Evolutionary conservation across 2,888 invertebrate species (phyloP).

Genomic region (Sepiola atlantica): DNA sequence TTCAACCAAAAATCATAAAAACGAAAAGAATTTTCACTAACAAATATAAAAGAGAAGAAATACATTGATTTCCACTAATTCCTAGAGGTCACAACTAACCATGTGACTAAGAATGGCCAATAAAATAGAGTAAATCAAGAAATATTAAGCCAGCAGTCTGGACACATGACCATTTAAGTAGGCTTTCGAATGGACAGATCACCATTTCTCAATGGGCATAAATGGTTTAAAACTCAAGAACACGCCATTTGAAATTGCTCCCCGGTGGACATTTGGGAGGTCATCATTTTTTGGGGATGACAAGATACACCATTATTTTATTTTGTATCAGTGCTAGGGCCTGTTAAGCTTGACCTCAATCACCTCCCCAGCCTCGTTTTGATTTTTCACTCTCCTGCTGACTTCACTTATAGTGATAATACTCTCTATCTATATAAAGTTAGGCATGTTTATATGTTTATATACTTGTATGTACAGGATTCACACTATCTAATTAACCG

Average conservation of each 20-base stretch:
- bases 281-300: slow-evolving; percentile 6
- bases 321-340: not conserved
- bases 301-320: not conserved
- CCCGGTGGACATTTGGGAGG: slow-evolving; percentile 2
- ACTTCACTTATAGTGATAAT: not conserved
- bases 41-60: not conserved
- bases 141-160: slow-evolving; percentile 4
- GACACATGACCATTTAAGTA: slow-evolving; percentile 32
- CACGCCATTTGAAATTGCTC: slow-evolving; percentile 21
- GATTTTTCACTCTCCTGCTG: not conserved
- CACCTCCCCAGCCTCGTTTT: not conserved
- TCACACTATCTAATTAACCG: too few relatives aligned
- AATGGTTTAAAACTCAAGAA: not conserved
- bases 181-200: slow-evolving; percentile 32
- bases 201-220: slow-evolving; percentile 13
- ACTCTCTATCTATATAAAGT: too few relatives aligned
- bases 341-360: not conserved
- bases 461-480: too few relatives aligned
- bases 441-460: too few relatives aligned
- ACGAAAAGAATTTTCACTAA: not conserved
- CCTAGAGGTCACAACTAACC: slow-evolving; percentile 8
- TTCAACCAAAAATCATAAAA: not conserved
- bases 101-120: slow-evolving; percentile 32
- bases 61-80: slow-evolving; percentile 15
- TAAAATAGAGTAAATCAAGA: slow-evolving; percentile 2